Percentiles rank a stretch among this genome's conserved stretches.
These are phyloP conservation scores for Ostrea edulis DNA, from an alignment of 1,140 invertebrate genomes.

Conservation along the genomic window DNA sequence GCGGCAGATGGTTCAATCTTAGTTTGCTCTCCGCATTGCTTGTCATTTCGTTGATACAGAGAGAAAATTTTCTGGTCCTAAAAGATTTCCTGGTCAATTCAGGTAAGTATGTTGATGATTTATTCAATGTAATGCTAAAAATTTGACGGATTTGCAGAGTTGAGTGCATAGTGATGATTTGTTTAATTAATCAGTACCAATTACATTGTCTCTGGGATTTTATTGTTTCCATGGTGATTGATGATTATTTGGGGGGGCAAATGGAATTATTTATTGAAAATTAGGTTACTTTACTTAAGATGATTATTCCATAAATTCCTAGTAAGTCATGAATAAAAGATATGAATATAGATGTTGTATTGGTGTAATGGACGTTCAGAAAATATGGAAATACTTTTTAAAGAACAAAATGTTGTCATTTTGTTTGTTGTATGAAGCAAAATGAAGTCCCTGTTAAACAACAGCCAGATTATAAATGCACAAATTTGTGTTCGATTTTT, in stretches of 20 bases:
- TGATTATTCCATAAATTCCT: too few relatives aligned
- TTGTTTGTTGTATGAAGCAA: too few relatives aligned
- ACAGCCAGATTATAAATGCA: too few relatives aligned
- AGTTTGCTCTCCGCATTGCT: background rate
- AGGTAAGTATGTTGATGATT: background rate
- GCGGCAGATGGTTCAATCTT: slow-evolving; percentile 3
- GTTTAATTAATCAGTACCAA: too few relatives aligned
- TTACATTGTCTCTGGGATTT: background rate
- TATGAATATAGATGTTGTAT: too few relatives aligned
- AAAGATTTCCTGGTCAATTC: background rate
- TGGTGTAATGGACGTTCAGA: too few relatives aligned
- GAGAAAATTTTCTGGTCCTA: background rate
- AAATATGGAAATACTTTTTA: too few relatives aligned
- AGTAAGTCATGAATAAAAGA: too few relatives aligned
- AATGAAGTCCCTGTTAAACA: too few relatives aligned
- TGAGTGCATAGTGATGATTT: background rate
- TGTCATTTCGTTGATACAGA: background rate
- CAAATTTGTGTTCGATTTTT: too few relatives aligned
- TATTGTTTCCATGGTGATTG: slow-evolving; percentile 25
- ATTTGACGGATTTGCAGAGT: background rate
- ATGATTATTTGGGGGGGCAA: background rate
- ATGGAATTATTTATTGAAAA: background rate
- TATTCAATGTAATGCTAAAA: background rate
- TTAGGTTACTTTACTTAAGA: background rate
- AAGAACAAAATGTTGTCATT: too few relatives aligned